These are phyloP conservation scores for Erebia epiphron DNA, from an alignment of 2,888 invertebrate species.

Conservation along the genomic window DNA sequence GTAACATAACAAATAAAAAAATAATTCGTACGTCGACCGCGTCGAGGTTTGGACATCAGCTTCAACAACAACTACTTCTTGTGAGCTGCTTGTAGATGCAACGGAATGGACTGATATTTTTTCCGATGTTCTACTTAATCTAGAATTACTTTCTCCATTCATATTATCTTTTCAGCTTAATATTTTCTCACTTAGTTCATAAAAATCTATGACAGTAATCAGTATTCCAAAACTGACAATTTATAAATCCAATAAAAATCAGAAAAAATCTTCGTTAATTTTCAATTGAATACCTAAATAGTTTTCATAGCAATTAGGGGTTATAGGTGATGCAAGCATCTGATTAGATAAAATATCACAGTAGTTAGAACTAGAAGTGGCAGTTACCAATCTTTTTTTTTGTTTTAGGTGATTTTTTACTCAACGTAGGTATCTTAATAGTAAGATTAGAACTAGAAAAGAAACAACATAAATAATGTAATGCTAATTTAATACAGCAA, in stretches of 20 bases:
- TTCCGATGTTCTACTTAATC: conserved; percentile 51
- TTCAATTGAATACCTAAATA: neutral
- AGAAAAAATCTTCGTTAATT: neutral
- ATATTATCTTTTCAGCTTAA: conserved; percentile 53
- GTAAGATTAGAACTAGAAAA: conserved; percentile 7
- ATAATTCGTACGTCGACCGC: conserved; percentile 64
- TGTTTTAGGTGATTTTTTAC: too few species aligned
- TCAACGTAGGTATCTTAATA: too few species aligned
- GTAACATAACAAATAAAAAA: conserved; percentile 63
- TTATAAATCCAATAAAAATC: neutral
- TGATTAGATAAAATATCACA: too few species aligned
- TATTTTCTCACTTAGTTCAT: neutral
- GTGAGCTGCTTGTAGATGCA: conserved; percentile 37
- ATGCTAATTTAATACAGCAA: conserved; percentile 78
- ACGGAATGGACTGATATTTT: conserved; percentile 44
- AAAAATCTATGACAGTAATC: conserved; percentile 7
- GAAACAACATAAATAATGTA: conserved; percentile 51
- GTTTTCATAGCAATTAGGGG: neutral
- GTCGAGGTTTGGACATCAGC: conserved; percentile 48
- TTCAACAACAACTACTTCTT: conserved; percentile 43
- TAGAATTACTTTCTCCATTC: conserved; percentile 56
- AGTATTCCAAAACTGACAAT: conserved; percentile 10
- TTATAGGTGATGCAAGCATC: neutral
- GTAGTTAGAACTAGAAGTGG: too few species aligned
- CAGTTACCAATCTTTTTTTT: too few species aligned